These are phyloP conservation scores for Zosterops lateralis DNA, from an alignment of 2,113 vertebrate genomes.

Conservation along the genomic window DNA sequence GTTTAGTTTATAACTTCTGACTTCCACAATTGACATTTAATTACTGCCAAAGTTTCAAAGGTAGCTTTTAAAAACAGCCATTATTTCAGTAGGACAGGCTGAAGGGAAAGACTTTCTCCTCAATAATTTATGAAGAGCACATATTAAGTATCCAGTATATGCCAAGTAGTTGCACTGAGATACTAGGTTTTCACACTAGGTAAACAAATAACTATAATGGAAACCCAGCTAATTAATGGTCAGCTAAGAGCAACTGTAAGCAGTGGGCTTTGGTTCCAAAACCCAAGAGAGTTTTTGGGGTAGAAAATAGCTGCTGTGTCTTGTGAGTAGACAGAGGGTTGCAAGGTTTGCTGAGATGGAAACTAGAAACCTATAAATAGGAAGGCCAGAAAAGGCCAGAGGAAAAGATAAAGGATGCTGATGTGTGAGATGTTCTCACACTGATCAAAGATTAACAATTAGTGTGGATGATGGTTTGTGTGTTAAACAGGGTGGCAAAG, in stretches of 20 bases:
- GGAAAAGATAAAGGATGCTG: not conserved
- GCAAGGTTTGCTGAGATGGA: not conserved
- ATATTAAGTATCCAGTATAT: conserved; percentile 12
- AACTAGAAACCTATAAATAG: not conserved
- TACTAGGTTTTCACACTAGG: conserved; percentile 60
- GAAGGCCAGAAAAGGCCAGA: not conserved
- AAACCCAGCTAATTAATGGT: conserved; percentile 19
- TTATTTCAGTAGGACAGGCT: not conserved
- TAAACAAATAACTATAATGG: conserved; percentile 55
- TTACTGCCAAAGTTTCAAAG: not conserved
- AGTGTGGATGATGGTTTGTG: not conserved
- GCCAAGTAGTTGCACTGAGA: conserved; percentile 33
- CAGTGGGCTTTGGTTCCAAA: not conserved
- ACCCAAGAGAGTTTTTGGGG: rapidly evolving
- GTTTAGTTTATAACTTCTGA: not conserved
- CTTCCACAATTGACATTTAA: not conserved
- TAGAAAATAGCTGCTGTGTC: not conserved
- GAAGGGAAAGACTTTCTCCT: conserved; percentile 13
- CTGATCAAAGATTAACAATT: not conserved
- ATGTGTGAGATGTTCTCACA: rapidly evolving
- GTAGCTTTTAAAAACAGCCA: not conserved
- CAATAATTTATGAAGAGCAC: conserved; percentile 25
- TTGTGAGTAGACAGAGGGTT: not conserved
- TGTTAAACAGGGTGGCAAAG: not conserved
- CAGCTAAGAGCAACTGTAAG: not conserved